A percentile compares a stretch with the other conserved stretches of the same genome.
phyloP scores from a whole-genome alignment of 35 echinoderm and acorn worm genomes.

The Patiria miniata region DNA sequence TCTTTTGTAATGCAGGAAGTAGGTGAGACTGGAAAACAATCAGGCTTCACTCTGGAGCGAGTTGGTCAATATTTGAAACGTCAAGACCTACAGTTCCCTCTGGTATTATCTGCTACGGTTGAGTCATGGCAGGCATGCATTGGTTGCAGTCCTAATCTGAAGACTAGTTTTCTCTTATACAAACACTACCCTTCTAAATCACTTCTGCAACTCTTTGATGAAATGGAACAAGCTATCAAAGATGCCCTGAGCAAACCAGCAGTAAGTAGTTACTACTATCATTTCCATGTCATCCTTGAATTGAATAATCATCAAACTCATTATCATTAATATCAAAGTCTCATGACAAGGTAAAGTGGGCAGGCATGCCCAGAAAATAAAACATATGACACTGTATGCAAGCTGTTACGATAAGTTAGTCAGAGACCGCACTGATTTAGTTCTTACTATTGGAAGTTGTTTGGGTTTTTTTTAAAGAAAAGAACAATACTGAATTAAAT shows the following conservation, averaged over 20 bases:
- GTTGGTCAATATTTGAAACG: slow-evolving; percentile 96
- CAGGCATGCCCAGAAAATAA: no score
- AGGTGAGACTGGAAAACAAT: slow-evolving; percentile 41
- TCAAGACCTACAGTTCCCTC: slow-evolving; percentile 59
- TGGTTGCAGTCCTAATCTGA: slow-evolving; percentile 53
- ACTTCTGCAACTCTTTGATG: slow-evolving; percentile 76
- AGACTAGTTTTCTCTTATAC: slow-evolving; percentile 71
- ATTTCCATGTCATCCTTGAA: no score
- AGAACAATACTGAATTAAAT: no score
- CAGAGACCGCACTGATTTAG: no score
- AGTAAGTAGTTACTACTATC: slow-evolving; percentile 31
- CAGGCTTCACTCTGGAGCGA: slow-evolving; percentile 91
- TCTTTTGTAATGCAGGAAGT: slow-evolving; percentile 30
- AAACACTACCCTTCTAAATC: slow-evolving; percentile 80
- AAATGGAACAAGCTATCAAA: slow-evolving; percentile 58
- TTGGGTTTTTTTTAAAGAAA: no score
- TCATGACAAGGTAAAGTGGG: no score
- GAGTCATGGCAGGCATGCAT: slow-evolving; percentile 78
- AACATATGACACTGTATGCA: no score
- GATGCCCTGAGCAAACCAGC: slow-evolving; percentile 70
- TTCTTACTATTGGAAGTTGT: no score
- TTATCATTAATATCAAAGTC: no score
- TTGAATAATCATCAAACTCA: no score
- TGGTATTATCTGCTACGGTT: slow-evolving; percentile 24
- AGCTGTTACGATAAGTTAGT: no score